phyloP scores from a whole-genome alignment of 2,797 vertebrate genomes.

The Zalophus californianus region DNA sequence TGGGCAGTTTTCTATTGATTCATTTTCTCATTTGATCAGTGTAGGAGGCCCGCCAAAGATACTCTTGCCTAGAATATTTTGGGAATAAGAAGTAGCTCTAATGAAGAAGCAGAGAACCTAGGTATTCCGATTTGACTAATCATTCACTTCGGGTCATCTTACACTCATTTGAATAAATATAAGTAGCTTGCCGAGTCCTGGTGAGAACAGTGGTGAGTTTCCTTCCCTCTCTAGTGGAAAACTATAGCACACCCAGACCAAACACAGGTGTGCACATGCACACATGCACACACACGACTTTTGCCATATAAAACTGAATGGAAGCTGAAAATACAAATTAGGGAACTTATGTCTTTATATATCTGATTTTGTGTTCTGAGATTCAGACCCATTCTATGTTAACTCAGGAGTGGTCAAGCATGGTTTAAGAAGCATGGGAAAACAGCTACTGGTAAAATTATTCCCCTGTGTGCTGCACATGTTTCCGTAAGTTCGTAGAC shows the following conservation, averaged over 20 bases:
- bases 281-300: not conserved
- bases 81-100: not conserved
- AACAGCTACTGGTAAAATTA: not conserved
- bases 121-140: not conserved
- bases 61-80: not conserved
- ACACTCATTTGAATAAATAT: not conserved
- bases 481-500: accelerated
- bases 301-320: not conserved
- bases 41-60: not conserved
- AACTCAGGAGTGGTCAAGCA: not conserved
- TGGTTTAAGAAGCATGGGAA: not conserved
- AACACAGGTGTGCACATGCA: too few relatives aligned
- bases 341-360: not conserved
- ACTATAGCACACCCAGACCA: too few relatives aligned
- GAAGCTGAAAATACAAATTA: not conserved
- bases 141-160: not conserved
- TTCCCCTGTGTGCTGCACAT: not conserved
- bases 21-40: not conserved
- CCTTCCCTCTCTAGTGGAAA: not conserved
- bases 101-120: not conserved
- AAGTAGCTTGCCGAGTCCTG: not conserved
- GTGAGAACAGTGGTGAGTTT: not conserved
- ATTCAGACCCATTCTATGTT: not conserved
- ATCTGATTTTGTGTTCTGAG: not conserved
- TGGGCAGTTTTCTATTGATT: not conserved